A percentile compares a stretch with the other conserved stretches of the same genome.
phyloP scores from a whole-genome alignment of 2,888 invertebrate species.

The Sphaerophoria taeniata region DNA sequence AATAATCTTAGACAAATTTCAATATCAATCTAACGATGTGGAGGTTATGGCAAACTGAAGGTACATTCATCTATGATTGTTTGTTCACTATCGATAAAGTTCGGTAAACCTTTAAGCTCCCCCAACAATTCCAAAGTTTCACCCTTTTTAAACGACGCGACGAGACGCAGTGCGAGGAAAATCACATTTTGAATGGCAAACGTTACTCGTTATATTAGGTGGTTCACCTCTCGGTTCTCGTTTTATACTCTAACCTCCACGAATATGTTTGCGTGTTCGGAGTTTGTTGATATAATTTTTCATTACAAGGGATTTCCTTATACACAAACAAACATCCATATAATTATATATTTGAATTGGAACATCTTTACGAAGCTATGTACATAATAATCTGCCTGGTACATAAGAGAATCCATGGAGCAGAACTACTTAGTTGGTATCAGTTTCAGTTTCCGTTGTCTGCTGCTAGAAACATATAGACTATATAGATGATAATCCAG shows the following conservation, averaged over 20 bases:
- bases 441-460: no score
- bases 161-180: conserved; percentile 37
- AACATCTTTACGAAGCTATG: background rate
- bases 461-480: background rate
- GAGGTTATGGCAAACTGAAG: background rate
- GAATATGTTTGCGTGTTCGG: conserved; percentile 54
- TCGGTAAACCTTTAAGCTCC: conserved; percentile 69
- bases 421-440: no score
- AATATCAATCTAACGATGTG: background rate
- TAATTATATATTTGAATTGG: background rate
- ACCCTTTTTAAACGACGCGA: conserved; percentile 45
- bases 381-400: no score
- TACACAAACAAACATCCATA: background rate
- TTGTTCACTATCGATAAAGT: conserved; percentile 41
- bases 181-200: conserved; percentile 50
- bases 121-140: conserved; percentile 64
- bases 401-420: no score
- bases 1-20: background rate
- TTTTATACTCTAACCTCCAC: background rate
- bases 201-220: conserved; percentile 30
- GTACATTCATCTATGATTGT: background rate
- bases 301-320: conserved; percentile 70
- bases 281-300: conserved; percentile 74
- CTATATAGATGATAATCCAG: conserved; percentile 51
- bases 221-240: conserved; percentile 33